phyloP scores from a whole-genome alignment of 2,797 vertebrate species.

The Hydrocynus forskahlii region DNA sequence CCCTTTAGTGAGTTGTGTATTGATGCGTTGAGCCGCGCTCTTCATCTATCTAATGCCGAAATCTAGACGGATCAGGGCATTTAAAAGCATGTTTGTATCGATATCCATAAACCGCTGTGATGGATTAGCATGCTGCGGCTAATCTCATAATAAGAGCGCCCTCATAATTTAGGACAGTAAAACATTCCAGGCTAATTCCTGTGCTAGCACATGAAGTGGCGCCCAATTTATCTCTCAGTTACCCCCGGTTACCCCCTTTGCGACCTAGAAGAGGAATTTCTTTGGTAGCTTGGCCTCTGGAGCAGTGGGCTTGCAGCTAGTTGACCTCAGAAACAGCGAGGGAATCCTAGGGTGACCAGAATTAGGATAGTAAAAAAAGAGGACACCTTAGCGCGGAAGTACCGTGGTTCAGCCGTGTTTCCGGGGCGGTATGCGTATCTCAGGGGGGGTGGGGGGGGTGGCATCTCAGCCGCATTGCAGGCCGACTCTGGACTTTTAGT shows the following conservation, averaged over 20 bases:
- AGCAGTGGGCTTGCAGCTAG: not conserved
- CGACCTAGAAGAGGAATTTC: not conserved
- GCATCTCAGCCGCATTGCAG: no score
- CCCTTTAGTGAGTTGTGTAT: not conserved
- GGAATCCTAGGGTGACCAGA: no score
- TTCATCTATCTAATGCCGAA: not conserved
- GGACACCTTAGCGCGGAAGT: no score
- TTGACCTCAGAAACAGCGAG: not conserved
- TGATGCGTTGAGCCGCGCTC: not conserved
- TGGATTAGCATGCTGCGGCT: not conserved
- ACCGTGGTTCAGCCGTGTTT: no score
- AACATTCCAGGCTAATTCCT: slow-evolving; percentile 3
- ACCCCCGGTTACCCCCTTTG: not conserved
- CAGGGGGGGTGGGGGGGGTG: no score
- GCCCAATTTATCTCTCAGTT: slow-evolving; percentile 2
- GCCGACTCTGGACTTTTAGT: no score
- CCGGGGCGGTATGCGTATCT: no score
- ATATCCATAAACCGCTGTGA: slow-evolving; percentile 18
- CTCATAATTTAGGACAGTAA: not conserved
- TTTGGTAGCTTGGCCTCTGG: slow-evolving; percentile 14
- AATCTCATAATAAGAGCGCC: not conserved
- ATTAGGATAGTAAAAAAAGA: no score
- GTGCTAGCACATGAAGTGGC: not conserved
- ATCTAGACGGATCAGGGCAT: slow-evolving; percentile 11
- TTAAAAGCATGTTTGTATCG: slow-evolving; percentile 38